A percentile compares a stretch with the other conserved stretches of the same genome.
Evolutionary conservation across 2,113 vertebrate species (phyloP).

Genomic region (Dicrurus megarhynchus): DNA sequence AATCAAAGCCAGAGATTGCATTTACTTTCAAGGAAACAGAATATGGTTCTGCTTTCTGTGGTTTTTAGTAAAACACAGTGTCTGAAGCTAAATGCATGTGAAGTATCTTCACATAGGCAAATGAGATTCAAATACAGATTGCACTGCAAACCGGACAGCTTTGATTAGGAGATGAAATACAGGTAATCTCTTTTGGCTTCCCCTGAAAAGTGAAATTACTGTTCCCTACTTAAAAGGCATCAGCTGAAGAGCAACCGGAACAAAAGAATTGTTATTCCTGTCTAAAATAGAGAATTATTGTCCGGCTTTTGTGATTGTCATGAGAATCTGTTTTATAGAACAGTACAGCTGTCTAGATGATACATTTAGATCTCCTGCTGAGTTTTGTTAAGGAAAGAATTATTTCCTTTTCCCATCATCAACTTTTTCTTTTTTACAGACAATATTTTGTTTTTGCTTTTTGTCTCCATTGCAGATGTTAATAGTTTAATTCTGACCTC

Average conservation of each 20-base stretch:
- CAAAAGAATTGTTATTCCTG: slow-evolving; percentile 7
- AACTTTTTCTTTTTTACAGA: background rate
- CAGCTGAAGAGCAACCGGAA: background rate
- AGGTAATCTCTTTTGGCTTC: background rate
- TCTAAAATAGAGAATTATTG: background rate
- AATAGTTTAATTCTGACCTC: background rate
- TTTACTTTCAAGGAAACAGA: background rate
- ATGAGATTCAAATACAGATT: background rate
- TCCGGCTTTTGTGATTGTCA: background rate
- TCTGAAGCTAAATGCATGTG: background rate
- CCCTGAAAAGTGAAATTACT: background rate
- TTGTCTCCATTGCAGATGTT: background rate
- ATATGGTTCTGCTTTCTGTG: background rate
- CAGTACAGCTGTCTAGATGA: slow-evolving; percentile 13
- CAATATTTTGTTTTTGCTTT: background rate
- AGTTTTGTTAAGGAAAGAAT: background rate
- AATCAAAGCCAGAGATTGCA: background rate
- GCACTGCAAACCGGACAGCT: background rate
- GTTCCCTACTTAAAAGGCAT: background rate
- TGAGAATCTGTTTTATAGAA: background rate
- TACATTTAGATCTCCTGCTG: background rate
- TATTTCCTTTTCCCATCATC: background rate
- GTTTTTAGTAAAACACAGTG: background rate
- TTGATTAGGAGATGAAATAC: slow-evolving; percentile 23
- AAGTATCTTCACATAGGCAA: background rate